These are phyloP conservation scores for Drosophila truncata DNA, from an alignment of 1,140 invertebrate species.

Conservation along the genomic window DNA sequence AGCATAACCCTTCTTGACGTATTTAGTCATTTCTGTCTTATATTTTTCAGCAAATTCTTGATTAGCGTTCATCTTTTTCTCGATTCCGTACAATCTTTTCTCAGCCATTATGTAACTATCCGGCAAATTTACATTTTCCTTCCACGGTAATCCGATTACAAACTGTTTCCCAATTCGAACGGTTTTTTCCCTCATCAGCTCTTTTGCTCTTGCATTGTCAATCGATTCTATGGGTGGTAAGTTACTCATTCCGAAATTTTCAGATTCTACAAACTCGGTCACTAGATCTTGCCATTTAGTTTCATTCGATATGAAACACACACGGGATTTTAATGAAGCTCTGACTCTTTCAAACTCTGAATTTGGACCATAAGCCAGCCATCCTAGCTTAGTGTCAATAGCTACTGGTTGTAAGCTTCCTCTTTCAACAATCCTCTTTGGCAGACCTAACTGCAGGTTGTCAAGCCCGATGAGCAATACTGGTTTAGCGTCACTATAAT, in stretches of 20 bases:
- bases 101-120: not conserved
- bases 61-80: conserved; percentile 4
- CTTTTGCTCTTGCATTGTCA: not conserved
- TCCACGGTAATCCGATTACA: conserved; percentile 1
- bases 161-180: not conserved
- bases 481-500: not conserved
- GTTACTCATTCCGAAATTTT: conserved; percentile 1
- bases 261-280: not conserved
- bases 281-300: conserved; percentile 1
- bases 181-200: not conserved
- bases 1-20: not conserved
- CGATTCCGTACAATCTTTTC: not conserved
- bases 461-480: not conserved
- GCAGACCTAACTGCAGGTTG: not conserved
- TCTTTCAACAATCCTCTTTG: not conserved
- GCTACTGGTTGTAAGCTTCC: too few relatives aligned
- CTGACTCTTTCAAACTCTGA: not conserved
- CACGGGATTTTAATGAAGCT: not conserved
- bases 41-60: not conserved
- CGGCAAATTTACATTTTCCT: not conserved
- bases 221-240: conserved; percentile 1
- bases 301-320: not conserved
- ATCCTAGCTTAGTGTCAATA: not conserved
- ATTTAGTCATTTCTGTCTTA: not conserved
- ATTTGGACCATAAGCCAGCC: not conserved